Base-by-base conservation (phyloP, 2,797 vertebrate species). In the Macropodus opercularis region DNA sequence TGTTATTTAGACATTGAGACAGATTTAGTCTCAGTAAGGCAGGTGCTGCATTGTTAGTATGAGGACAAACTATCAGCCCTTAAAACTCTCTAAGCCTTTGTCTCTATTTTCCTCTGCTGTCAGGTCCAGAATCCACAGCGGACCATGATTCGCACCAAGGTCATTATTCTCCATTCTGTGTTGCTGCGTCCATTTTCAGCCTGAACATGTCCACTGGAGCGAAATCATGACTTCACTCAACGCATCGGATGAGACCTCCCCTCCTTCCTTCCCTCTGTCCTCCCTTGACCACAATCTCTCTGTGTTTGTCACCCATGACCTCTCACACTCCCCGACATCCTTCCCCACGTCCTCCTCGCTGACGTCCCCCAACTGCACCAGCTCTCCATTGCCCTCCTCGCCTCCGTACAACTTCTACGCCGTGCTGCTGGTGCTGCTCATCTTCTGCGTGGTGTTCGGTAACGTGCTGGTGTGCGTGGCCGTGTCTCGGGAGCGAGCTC, bases 401-500 rank as follows among this genome's bases (percentile, higher is more conserved):
- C 91, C 91, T 0, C 87, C 85, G 0, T 93, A 93, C 75, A 93
- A 92, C 89, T 93, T 93, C 84, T 93, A 92, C 5, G 91, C 91
- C 0, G 89, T 91, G 73, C 78, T 92, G 63, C 76, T 93, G 59
- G 90, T 92, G 43, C 78, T 92, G 34, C 82, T 92, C 47, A 92
- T 92, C 78, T 93, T 92, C 83, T 91, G 90, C 48, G 91, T 93
- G 79, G 91, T 92, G 65, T 92, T 93, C 1, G 91, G 92, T 6
- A 92, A 92, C 7, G 91, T 92, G 61, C 65, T 92, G 81, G 91
- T 92, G 64, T 92, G 90, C 5, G 65, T 92, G 68, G 90, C 91
- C 0, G 91, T 92, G 54, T 92, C 91, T 0, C 79, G 88, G 40
- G 91, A 93, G 59, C 88, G 87, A 0, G 81, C 91, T 1, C 84